Percentiles rank a stretch among this genome's conserved stretches.
These are phyloP conservation scores for Lethenteron camtschaticum DNA, from an alignment of 2,113 vertebrate species.

Conservation along the genomic window DNA sequence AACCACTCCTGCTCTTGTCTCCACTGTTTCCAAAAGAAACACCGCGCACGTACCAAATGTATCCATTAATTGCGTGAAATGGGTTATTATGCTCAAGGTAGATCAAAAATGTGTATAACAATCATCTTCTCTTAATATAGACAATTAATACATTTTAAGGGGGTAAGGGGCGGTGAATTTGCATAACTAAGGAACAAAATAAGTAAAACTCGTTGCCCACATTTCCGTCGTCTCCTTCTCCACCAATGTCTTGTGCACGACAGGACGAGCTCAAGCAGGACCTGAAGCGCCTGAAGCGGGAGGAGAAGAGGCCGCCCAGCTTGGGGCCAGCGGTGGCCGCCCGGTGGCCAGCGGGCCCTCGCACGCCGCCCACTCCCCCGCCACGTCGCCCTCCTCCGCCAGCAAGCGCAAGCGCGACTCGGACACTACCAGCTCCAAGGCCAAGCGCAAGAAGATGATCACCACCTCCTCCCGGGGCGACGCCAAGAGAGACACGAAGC, in stretches of 20 bases:
- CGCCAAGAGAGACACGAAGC: slow-evolving; percentile 82
- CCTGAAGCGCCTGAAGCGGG: slow-evolving; percentile 49
- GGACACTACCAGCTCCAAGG: slow-evolving; percentile 49
- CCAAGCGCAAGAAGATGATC: slow-evolving; percentile 94
- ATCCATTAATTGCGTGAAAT: too few species aligned
- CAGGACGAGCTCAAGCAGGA: slow-evolving; percentile 86
- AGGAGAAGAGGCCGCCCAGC: slow-evolving; percentile 38
- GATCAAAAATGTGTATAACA: too few species aligned
- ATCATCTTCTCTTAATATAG: too few species aligned
- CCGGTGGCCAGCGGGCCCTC: slow-evolving; percentile 13
- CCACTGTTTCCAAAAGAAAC: too few species aligned
- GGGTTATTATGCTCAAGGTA: too few species aligned
- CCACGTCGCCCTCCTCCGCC: slow-evolving; percentile 20
- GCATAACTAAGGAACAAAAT: too few species aligned
- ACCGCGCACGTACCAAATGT: too few species aligned
- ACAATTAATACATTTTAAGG: too few species aligned
- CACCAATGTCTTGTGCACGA: neutral
- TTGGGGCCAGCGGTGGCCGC: slow-evolving; percentile 10
- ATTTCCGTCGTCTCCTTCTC: too few species aligned
- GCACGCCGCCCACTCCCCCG: slow-evolving; percentile 14
- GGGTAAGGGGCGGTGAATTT: too few species aligned
- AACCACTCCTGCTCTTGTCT: too few species aligned
- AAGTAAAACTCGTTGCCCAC: too few species aligned
- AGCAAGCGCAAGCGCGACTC: slow-evolving; percentile 81
- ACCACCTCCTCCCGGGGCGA: slow-evolving; percentile 88